Evolutionary conservation across 2,797 vertebrate species (phyloP).

Genomic region (Simalia tracyae): DNA sequence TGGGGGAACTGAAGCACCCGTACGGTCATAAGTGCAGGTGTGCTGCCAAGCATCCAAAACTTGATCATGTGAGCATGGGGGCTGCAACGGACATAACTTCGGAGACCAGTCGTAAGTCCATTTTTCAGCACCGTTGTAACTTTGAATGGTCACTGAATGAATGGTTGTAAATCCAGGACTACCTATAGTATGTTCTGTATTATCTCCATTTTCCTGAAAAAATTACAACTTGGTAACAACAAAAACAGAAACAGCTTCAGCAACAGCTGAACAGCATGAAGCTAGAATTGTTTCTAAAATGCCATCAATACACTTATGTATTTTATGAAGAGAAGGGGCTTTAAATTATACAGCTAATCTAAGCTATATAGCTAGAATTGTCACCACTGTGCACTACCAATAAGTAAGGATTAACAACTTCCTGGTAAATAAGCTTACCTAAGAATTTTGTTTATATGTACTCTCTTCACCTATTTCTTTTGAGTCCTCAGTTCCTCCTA

Average conservation of each 20-base stretch:
- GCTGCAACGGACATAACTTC: background rate
- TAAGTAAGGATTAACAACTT: background rate
- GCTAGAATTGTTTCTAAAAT: background rate
- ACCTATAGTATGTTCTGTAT: background rate
- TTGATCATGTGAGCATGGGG: background rate
- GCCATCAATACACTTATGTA: background rate
- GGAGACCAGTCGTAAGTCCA: background rate
- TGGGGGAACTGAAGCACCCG: background rate
- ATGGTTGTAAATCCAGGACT: background rate
- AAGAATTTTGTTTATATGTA: background rate
- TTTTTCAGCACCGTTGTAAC: background rate
- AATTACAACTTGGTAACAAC: too few species aligned
- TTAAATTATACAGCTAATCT: background rate
- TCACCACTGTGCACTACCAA: background rate
- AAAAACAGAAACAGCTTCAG: background rate
- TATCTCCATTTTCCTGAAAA: too few species aligned
- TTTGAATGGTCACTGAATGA: background rate
- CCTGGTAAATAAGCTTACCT: background rate
- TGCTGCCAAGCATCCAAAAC: background rate
- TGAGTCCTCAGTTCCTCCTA: background rate
- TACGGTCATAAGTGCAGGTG: background rate
- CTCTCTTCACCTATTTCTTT: background rate
- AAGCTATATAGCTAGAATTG: background rate
- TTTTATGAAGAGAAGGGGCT: background rate
- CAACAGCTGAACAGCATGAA: background rate